A percentile compares a stretch with the other conserved stretches of the same genome.
These are phyloP conservation scores for Idaea straminata DNA, from an alignment of 2,888 invertebrate species.

Conservation along the genomic window DNA sequence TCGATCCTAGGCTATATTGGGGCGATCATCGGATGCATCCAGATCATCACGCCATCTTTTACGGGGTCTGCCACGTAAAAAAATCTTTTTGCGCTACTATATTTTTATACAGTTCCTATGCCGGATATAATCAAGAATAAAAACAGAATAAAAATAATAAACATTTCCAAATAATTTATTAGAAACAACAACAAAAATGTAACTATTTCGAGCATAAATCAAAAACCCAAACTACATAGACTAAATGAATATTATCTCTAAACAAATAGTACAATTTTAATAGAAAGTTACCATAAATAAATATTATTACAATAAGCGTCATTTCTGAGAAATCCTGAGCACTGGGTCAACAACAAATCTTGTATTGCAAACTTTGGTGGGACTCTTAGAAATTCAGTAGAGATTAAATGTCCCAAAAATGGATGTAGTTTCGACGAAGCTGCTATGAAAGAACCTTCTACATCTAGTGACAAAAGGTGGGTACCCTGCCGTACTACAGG, in stretches of 20 bases:
- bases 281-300: constrained; percentile 45
- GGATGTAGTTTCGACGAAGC: constrained; percentile 54
- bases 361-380: constrained; percentile 55
- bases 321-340: constrained; percentile 46
- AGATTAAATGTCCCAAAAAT: constrained; percentile 52
- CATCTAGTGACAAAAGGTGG: constrained; percentile 47
- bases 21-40: too few relatives aligned
- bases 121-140: too few relatives aligned
- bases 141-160: background rate
- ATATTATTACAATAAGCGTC: constrained; percentile 60
- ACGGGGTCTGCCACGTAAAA: too few relatives aligned
- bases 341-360: constrained; percentile 50
- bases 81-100: too few relatives aligned
- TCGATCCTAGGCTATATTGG: too few relatives aligned
- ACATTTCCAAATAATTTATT: background rate
- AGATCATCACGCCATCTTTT: too few relatives aligned
- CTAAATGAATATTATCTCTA: constrained; percentile 19
- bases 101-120: too few relatives aligned
- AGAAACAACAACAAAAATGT: background rate
- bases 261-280: constrained; percentile 15
- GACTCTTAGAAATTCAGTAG: constrained; percentile 46
- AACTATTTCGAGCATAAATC: constrained; percentile 10
- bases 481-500: constrained; percentile 4
- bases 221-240: constrained; percentile 7
- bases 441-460: constrained; percentile 61